Evolutionary conservation across 2,797 vertebrate genomes (phyloP).

Genomic region (Scolopax bukidnonensis): DNA sequence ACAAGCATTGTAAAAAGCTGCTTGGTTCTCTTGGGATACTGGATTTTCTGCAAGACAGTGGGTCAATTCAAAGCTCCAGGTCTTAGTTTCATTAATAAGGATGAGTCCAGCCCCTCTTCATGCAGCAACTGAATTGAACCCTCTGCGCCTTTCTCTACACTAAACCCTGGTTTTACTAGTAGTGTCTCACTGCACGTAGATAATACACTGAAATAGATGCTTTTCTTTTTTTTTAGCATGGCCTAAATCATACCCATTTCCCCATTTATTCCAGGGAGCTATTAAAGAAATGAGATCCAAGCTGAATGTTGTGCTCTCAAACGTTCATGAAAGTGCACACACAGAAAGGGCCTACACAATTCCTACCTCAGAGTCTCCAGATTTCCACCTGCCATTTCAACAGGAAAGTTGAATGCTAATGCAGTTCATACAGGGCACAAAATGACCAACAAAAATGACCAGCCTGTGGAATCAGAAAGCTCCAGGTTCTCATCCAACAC

Average conservation of each 20-base stretch:
- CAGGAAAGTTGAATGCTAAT: background rate
- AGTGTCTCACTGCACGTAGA: background rate
- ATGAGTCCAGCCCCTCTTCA: background rate
- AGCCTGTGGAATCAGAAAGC: background rate
- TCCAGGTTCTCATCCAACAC: background rate
- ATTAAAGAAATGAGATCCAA: background rate
- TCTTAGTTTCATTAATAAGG: slow-evolving; percentile 18
- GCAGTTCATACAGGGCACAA: background rate
- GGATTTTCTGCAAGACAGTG: slow-evolving; percentile 14
- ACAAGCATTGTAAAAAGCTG: slow-evolving; percentile 9
- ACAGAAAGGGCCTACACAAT: background rate
- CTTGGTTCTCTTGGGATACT: background rate
- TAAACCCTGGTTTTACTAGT: background rate
- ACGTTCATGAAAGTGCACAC: background rate
- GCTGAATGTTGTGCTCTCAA: background rate
- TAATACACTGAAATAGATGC: background rate
- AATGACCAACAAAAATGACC: background rate
- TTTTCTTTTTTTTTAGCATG: background rate
- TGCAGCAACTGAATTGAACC: background rate
- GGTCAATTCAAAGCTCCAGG: slow-evolving; percentile 14
- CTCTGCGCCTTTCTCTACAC: background rate
- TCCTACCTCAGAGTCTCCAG: background rate
- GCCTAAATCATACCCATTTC: background rate
- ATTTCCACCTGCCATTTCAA: background rate
- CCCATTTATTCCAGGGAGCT: background rate